These are phyloP conservation scores for Clarias macrocephalus DNA, from an alignment of 2,113 vertebrate genomes.

Conservation along the genomic window DNA sequence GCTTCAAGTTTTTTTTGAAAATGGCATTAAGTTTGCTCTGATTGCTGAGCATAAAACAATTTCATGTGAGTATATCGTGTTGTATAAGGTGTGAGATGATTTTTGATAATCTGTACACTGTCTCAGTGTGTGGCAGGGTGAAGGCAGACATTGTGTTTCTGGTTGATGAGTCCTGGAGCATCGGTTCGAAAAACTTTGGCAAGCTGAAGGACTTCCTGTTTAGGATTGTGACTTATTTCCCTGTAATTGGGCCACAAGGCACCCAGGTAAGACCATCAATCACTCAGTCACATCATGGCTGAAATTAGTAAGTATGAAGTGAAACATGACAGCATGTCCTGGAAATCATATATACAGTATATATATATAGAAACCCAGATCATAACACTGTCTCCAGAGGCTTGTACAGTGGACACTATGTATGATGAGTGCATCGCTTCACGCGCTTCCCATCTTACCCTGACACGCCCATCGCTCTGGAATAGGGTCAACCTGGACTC, in stretches of 20 bases:
- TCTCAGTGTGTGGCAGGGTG: conserved; percentile 79
- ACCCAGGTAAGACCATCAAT: conserved; percentile 72
- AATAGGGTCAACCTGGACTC: too few species aligned
- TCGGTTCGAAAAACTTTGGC: conserved; percentile 81
- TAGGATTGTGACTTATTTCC: conserved; percentile 83
- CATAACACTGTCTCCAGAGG: too few species aligned
- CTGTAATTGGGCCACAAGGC: conserved; percentile 77
- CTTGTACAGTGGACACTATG: too few species aligned
- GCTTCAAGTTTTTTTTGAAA: background rate
- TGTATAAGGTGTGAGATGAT: background rate
- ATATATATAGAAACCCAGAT: too few species aligned
- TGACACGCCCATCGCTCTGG: too few species aligned
- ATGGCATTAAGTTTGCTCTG: background rate
- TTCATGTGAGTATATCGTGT: background rate
- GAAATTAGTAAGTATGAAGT: background rate
- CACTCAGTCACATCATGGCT: background rate
- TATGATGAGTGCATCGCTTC: too few species aligned
- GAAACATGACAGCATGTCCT: background rate
- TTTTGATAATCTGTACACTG: background rate
- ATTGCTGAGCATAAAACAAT: background rate
- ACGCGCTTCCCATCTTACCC: too few species aligned
- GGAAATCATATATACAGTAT: background rate
- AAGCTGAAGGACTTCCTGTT: conserved; percentile 89
- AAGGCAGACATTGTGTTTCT: conserved; percentile 85
- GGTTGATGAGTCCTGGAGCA: conserved; percentile 89